Base-by-base conservation (phyloP, 2,888 invertebrate genomes). In the Drosophila neotestacea region DNA sequence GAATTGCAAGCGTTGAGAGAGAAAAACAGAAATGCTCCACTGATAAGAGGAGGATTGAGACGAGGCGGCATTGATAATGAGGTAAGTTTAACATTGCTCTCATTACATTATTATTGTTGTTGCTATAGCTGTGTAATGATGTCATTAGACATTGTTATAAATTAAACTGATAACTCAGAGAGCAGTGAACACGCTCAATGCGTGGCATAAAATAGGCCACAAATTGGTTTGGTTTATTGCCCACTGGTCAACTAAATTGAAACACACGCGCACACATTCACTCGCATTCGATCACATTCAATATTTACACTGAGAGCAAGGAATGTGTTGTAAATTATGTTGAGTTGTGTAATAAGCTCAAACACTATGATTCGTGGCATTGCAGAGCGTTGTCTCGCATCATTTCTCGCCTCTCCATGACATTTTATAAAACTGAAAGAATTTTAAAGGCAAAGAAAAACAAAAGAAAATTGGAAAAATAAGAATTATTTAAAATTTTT, bases 21-120 rank as follows among this genome's bases (percentile, higher is more conserved):
- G 50, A 68, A 71, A 44, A 82, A 67, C 64, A 54, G 76, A 58
- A 75, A 84, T 28, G 30, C 55, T 34, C 84, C 84, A 11, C 68
- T 84, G 67, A 84, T 84, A 70, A 66, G 84, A 48, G 56, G 42
- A 9, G 51, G 51, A 22, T 22, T 39, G 47, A 22, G 62, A 32
- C 47, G 72, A 47, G 62, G 69, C 71, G 78, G 48, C 81, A 81
- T 76, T 86, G 81, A 82, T 71, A 83, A 86, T 88, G 85, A 90
- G 81, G 90, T 90, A 81, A 82, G 85, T 81, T 71, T 77, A 85
- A 72, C 83, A 82, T 85, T 88, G 83, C 70, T 55, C 88, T 39
- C 80, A 82, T 82, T 81, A 10, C n/a, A n/a, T 9, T 16, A 5
- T 22, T 36, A 13, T n/a, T 55, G 55, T 27, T 28, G 41, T n/a